These are phyloP conservation scores for Eristalinus sepulchralis DNA, from an alignment of 2,888 invertebrate genomes.

Conservation along the genomic window DNA sequence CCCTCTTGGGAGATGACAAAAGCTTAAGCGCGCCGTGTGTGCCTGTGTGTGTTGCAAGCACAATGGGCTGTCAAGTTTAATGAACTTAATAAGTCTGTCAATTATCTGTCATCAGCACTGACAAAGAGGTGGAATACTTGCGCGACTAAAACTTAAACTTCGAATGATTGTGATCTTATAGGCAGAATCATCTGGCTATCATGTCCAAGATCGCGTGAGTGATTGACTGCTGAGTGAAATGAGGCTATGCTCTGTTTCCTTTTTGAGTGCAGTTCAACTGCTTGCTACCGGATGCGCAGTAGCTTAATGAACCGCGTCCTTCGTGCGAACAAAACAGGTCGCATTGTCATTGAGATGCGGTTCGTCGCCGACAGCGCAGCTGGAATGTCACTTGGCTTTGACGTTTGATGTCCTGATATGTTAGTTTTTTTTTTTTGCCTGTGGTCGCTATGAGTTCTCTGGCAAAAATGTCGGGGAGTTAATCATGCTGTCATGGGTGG, in stretches of 20 bases:
- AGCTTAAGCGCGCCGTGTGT: background rate
- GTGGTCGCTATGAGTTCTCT: background rate
- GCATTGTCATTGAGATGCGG: background rate
- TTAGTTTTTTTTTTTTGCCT: background rate
- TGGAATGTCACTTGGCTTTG: conserved; percentile 56
- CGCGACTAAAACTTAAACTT: conserved; percentile 8
- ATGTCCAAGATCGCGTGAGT: conserved; percentile 29
- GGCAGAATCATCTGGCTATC: conserved; percentile 5
- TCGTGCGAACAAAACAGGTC: conserved; percentile 28
- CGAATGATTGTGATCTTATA: background rate
- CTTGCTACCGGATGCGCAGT: conserved; percentile 17
- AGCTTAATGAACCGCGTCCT: conserved; percentile 25
- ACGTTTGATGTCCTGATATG: conserved; percentile 47
- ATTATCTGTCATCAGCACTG: conserved; percentile 46
- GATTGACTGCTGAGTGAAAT: conserved; percentile 42
- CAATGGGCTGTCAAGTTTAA: conserved; percentile 49
- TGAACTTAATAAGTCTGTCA: conserved; percentile 64
- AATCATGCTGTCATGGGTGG: conserved; percentile 48
- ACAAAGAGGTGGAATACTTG: conserved; percentile 58
- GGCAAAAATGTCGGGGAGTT: conserved; percentile 37
- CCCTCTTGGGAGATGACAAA: background rate
- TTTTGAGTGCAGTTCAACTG: conserved; percentile 5
- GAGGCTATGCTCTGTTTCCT: conserved; percentile 30
- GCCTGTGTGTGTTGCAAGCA: conserved; percentile 2
- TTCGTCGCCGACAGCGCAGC: background rate